A percentile compares a stretch with the other conserved stretches of the same genome.
These are phyloP conservation scores for Streblospio benedicti DNA, from an alignment of 1,140 invertebrate species.

Conservation along the genomic window DNA sequence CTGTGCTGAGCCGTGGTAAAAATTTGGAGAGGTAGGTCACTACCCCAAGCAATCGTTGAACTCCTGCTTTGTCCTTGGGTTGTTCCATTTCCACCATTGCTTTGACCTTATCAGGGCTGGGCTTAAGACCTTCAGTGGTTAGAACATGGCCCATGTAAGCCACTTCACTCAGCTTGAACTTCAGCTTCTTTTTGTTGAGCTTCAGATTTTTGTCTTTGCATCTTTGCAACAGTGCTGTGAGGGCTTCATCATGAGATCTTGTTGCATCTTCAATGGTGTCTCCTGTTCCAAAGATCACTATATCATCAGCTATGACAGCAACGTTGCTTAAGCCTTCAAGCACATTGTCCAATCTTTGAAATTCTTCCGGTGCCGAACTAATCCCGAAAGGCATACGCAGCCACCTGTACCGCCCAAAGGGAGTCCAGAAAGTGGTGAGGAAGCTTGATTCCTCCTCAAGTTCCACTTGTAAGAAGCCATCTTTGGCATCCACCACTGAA, in stretches of 20 bases:
- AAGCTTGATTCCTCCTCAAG: conserved; percentile 16
- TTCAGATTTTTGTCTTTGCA: background rate
- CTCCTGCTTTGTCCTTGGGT: too few relatives aligned
- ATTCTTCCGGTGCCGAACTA: background rate
- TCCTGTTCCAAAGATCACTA: background rate
- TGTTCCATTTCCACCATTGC: too few relatives aligned
- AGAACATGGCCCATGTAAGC: conserved; percentile 1
- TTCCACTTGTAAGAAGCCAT: conserved; percentile 38
- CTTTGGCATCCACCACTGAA: conserved; percentile 46
- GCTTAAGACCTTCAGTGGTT: background rate
- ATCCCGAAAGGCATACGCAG: conserved; percentile 3
- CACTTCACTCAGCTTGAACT: conserved; percentile 2
- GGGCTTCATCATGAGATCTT: background rate
- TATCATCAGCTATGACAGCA: background rate
- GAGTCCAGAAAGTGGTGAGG: conserved; percentile 16
- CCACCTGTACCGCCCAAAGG: conserved; percentile 8
- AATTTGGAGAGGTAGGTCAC: too few relatives aligned
- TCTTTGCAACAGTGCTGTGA: conserved; percentile 8
- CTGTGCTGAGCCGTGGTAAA: too few relatives aligned
- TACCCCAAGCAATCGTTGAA: too few relatives aligned
- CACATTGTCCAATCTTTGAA: background rate
- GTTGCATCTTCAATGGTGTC: background rate
- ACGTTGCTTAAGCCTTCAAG: background rate
- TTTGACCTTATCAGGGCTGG: too few relatives aligned
- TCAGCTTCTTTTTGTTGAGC: conserved; percentile 4